Evolutionary conservation across 2,888 invertebrate species (phyloP), one percentile per base, ranked within the genome.

Genomic region (Stegophylla sp.): DNA sequence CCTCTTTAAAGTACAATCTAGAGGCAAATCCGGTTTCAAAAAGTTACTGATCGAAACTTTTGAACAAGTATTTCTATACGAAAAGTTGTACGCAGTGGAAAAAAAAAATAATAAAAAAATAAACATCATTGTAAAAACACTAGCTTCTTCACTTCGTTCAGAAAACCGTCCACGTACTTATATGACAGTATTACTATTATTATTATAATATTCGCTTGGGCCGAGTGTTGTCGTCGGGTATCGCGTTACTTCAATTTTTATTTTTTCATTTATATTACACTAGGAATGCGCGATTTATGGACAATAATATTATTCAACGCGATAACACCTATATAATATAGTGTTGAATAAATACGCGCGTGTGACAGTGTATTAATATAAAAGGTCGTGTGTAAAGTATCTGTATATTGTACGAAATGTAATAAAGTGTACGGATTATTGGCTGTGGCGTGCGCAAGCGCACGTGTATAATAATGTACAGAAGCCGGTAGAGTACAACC

Each of bases 401-500:
- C 0, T 51, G n/a, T 51, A 17, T 17, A 5, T n/a, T 51, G n/a
- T 5, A 13, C 13, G 48, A 3, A 1, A 9, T 48, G 48, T n/a
- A n/a, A n/a, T n/a, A 48, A 48, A 4, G 53, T 9, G 53, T 56
- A 20, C 12, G 56, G 56, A 12, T 10, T 56, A 53, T 53, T 20
- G 53, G 53, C 51, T 51, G 10, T 13, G 61, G 17, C 1, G 61
- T 3, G 26, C 59, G 26, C 61, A 15, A 2, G 28, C 0, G 69
- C 13, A 23, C 59, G n/a, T n/a, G n/a, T n/a, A n/a, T n/a, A n/a
- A n/a, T n/a, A n/a, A n/a, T n/a, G n/a, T n/a, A 73, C 56, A 59
- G 72, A 56, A 72, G 56, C 56, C 72, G 26, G 53, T 56, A 63
- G 20, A 43, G 59, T 41, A 64, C 48, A 12, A 23, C 45, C 43